Evolutionary conservation across 2,113 vertebrate genomes (phyloP).

Genomic region (Larimichthys polyactis): DNA sequence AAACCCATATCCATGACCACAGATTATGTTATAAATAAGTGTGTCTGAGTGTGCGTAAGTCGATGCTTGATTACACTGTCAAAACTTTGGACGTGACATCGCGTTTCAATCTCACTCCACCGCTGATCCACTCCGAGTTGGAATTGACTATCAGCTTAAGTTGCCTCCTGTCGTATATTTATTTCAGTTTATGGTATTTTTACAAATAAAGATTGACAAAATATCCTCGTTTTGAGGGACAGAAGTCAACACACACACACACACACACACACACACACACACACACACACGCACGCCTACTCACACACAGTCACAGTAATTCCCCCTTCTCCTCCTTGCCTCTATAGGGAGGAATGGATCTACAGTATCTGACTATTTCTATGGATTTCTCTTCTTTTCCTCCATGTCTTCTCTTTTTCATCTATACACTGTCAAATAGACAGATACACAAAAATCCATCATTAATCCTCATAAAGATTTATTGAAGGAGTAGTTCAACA

Average conservation of each 20-base stretch:
- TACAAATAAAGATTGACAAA: slow-evolving; percentile 57
- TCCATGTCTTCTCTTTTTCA: slow-evolving; percentile 2
- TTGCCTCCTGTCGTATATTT: slow-evolving; percentile 31
- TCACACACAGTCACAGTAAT: slow-evolving; percentile 11
- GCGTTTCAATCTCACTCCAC: slow-evolving; percentile 59
- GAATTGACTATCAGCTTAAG: slow-evolving; percentile 68
- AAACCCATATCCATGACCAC: slow-evolving; percentile 59
- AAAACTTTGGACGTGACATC: slow-evolving; percentile 51
- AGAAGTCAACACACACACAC: neutral
- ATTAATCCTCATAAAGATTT: neutral
- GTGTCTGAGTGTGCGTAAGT: slow-evolving; percentile 28
- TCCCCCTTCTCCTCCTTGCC: slow-evolving; percentile 18
- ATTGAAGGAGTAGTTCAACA: neutral
- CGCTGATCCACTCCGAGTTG: slow-evolving; percentile 34
- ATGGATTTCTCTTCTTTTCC: slow-evolving; percentile 7
- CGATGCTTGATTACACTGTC: slow-evolving; percentile 74
- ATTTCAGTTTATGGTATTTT: slow-evolving; percentile 56
- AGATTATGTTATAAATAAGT: slow-evolving; percentile 75
- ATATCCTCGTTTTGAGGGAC: slow-evolving; percentile 22
- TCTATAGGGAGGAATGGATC: neutral
- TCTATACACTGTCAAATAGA: neutral
- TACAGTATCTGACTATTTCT: slow-evolving; percentile 20
- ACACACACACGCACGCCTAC: neutral
- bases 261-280: neutral
- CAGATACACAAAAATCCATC: neutral